Base-by-base conservation (phyloP, 2,797 vertebrate species). In the Sebastes vulpes region DNA sequence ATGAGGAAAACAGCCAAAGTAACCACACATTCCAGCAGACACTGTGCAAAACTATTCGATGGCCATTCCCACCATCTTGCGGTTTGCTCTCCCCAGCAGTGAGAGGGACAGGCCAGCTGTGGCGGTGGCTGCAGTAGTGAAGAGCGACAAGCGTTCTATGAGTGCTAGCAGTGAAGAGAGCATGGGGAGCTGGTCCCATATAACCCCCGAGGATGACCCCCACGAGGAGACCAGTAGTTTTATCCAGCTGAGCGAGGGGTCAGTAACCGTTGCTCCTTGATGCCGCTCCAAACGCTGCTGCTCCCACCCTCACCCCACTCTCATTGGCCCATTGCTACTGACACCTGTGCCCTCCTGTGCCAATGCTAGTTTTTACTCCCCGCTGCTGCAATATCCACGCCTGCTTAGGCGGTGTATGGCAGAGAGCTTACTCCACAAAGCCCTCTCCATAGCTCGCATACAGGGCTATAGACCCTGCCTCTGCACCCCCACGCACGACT, bases 171-270 rank as follows among this genome's bases (percentile, higher is more conserved):
- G 98, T 79, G 98, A 98, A 81, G 99, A 98, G 84, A 99, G 98
- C 94, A 98, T 96, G 73, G 97, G 97, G 78, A 99, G 98, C 96
- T 99, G 99, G 98, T 98, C 97, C 82, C 98, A 99, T 92, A 94
- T 99, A 66, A 97, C 95, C 79, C 98, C 97, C 0, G 98, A 99
- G 26, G 98, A 99, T 61, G 97, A 99, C 90, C 97, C 96, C 70
- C 98, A 96, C 4, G 98, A 99, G 0, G 99, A 99, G 94, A 97
- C 96, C 1, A 99, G 98, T 92, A 99, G 98, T 95, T 99, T 97
- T 95, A 95, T 99, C 89, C 99, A 99, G 87, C 97, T 99, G 93
- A 99, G 98, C 1, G 98, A 99, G 93, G 95, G 96, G 95, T 99
- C 97, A 94, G 96, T 99, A 95, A 98, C 96, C 95, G 38, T 89